Conservation (phyloP, 2,888 invertebrate genomes). For the Cataglyphis cursor region DNA sequence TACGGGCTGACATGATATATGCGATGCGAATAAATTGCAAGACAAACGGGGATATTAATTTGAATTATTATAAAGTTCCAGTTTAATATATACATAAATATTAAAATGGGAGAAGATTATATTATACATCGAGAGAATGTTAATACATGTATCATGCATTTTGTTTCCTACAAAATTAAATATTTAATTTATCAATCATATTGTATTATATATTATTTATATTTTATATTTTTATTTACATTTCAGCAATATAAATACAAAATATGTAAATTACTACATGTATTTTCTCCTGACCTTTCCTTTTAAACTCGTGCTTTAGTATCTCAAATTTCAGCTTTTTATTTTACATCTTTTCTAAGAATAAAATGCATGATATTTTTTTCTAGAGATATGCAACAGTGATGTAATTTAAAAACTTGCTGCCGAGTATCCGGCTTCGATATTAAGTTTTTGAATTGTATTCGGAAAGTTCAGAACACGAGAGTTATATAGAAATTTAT, state of each 20-base stretch:
- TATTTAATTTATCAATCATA: not conserved
- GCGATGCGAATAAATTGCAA: not conserved
- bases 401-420: not conserved
- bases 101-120: not conserved
- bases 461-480: not conserved
- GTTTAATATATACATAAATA: not conserved
- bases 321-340: not conserved
- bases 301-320: not conserved
- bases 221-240: not conserved
- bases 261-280: not conserved
- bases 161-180: not conserved
- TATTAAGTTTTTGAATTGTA: conserved; percentile 1
- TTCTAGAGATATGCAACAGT: not conserved
- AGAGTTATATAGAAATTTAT: conserved; percentile 13
- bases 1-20: not conserved
- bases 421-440: not conserved
- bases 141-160: not conserved
- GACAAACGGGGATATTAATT: conserved; percentile 1
- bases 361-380: not conserved
- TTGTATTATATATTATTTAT: not conserved
- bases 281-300: not conserved
- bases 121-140: not conserved
- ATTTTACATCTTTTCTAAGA: not conserved
- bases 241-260: not conserved
- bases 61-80: not conserved